Conservation (phyloP, 2,797 vertebrate species). For the Gorsachius magnificus region DNA sequence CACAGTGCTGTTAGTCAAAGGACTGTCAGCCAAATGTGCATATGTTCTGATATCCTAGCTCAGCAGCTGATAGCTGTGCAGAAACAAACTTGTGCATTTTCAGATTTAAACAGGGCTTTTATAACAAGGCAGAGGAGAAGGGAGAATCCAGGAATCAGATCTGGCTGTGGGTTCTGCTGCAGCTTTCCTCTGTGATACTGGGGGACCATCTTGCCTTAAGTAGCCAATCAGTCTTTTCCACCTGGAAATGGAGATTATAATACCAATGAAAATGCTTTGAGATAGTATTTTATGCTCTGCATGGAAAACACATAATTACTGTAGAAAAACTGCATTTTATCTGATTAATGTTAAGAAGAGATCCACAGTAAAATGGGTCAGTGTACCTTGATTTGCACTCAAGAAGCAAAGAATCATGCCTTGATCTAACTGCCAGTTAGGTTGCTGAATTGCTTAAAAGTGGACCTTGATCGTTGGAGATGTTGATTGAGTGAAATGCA, state of each 20-base stretch:
- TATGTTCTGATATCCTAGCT: background rate
- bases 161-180: background rate
- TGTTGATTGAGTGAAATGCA: background rate
- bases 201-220: background rate
- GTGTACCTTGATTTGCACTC: background rate
- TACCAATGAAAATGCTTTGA: background rate
- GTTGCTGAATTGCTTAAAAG: background rate
- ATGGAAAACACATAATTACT: background rate
- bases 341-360: background rate
- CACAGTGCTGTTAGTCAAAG: background rate
- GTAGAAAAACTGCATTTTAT: background rate
- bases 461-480: slow-evolving; percentile 2
- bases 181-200: background rate
- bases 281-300: background rate
- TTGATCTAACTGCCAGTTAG: background rate
- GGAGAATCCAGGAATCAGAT: background rate
- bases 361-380: background rate
- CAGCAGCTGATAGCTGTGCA: background rate
- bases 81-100: background rate
- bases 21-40: background rate
- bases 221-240: background rate
- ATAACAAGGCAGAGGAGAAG: background rate
- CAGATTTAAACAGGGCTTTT: background rate
- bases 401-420: background rate
- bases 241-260: background rate